Conservation (phyloP, 2,113 vertebrate species). For the Chloroceryle aenea region DNA sequence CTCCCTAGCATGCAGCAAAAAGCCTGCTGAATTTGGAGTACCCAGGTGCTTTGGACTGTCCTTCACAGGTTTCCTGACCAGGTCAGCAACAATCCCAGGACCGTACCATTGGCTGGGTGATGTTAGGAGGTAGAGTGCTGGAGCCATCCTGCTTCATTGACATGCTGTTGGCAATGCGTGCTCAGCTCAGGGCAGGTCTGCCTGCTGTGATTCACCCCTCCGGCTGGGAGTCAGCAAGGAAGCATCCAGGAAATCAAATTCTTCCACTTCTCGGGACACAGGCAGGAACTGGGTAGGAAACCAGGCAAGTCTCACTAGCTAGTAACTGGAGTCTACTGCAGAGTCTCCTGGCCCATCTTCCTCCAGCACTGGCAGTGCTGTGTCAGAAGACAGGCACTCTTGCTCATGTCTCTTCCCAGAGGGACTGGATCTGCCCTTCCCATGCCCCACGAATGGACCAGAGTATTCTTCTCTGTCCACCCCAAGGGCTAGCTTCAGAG, state of each 20-base stretch:
- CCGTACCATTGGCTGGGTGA: background rate
- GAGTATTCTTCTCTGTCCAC: background rate
- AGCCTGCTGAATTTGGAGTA: background rate
- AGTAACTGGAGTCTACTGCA: background rate
- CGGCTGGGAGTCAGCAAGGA: background rate
- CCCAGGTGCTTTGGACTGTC: background rate
- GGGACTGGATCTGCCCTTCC: background rate
- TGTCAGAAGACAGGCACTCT: background rate
- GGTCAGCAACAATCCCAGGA: background rate
- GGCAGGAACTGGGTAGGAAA: background rate
- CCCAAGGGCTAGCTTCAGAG: background rate
- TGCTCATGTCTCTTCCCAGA: background rate
- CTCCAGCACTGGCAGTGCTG: background rate
- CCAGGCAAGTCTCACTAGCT: background rate
- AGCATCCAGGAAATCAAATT: conserved; percentile 12
- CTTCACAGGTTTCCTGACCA: background rate
- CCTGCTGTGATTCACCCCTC: background rate
- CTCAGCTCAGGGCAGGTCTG: background rate
- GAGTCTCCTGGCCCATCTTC: background rate
- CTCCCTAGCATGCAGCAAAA: background rate
- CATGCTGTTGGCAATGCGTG: fast-evolving
- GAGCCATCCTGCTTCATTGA: background rate
- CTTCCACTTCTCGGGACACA: background rate
- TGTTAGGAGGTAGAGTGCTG: fast-evolving
- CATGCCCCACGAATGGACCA: background rate